phyloP scores from a whole-genome alignment of 2,113 vertebrate species.

The Hippocampus abdominalis region DNA sequence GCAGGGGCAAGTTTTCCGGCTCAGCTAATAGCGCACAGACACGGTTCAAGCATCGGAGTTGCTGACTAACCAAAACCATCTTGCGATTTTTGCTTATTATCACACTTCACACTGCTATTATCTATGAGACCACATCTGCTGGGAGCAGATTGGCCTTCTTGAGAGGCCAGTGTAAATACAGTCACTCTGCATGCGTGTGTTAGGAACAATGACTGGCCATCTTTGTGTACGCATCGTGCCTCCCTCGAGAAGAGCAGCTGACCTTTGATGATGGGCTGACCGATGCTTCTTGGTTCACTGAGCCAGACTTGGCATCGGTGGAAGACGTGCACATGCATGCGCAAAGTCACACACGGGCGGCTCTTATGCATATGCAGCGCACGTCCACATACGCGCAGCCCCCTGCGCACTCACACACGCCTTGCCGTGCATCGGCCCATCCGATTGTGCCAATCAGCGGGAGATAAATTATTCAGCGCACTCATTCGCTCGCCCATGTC shows the following conservation, averaged over 20 bases:
- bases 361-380: constrained; percentile 23
- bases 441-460: constrained; percentile 48
- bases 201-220: constrained; percentile 55
- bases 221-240: constrained; percentile 60
- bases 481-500: constrained; percentile 45
- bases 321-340: constrained; percentile 7
- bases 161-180: constrained; percentile 54
- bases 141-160: constrained; percentile 63
- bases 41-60: constrained; percentile 54
- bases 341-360: constrained; percentile 1
- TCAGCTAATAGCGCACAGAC: constrained; percentile 69
- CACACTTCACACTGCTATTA: constrained; percentile 68
- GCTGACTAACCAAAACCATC: constrained; percentile 62
- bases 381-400: constrained; percentile 8
- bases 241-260: constrained; percentile 59
- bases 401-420: background rate
- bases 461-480: constrained; percentile 54
- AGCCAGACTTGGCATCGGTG: constrained; percentile 36
- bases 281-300: constrained; percentile 51
- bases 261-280: constrained; percentile 67
- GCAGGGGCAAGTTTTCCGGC: constrained; percentile 58
- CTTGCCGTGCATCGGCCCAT: constrained; percentile 29
- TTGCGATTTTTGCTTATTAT: constrained; percentile 69
- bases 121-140: constrained; percentile 68
- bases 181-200: constrained; percentile 25